Conservation (phyloP, 2,113 vertebrate species). For the Bombycilla garrulus region DNA sequence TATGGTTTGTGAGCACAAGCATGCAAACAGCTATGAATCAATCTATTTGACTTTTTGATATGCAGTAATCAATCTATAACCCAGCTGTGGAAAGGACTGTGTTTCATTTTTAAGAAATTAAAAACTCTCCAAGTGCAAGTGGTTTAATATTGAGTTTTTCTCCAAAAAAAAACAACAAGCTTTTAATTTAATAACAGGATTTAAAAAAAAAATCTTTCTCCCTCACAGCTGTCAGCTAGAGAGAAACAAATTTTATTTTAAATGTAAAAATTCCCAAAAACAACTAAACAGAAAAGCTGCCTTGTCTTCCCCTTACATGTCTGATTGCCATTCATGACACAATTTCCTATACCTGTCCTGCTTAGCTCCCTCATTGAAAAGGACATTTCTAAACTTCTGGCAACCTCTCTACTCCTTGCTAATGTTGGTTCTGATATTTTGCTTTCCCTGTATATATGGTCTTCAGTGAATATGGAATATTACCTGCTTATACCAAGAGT, state of each 20-base stretch:
- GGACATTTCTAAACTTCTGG: background rate
- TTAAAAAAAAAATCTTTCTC: background rate
- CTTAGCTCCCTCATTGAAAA: background rate
- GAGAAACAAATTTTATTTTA: background rate
- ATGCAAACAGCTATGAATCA: background rate
- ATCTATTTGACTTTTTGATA: background rate
- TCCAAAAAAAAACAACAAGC: background rate
- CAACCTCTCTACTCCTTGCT: background rate
- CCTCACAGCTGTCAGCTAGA: background rate
- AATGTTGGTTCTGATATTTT: background rate
- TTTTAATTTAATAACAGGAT: constrained; percentile 5
- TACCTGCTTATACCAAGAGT: background rate
- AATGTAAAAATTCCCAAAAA: background rate
- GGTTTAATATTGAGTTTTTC: background rate
- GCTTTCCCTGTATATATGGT: background rate
- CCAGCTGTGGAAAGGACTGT: background rate
- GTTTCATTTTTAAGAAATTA: constrained; percentile 3
- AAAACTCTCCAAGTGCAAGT: constrained; percentile 12
- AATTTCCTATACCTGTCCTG: background rate
- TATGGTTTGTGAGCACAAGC: constrained; percentile 5
- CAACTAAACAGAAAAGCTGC: background rate
- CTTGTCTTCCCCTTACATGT: background rate
- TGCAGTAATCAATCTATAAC: background rate
- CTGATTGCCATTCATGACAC: background rate
- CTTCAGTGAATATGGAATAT: background rate